Evolutionary conservation across 2,888 invertebrate species (phyloP), one percentile per base, ranked within the genome.

Genomic region (Platerodrilus igneus): DNA sequence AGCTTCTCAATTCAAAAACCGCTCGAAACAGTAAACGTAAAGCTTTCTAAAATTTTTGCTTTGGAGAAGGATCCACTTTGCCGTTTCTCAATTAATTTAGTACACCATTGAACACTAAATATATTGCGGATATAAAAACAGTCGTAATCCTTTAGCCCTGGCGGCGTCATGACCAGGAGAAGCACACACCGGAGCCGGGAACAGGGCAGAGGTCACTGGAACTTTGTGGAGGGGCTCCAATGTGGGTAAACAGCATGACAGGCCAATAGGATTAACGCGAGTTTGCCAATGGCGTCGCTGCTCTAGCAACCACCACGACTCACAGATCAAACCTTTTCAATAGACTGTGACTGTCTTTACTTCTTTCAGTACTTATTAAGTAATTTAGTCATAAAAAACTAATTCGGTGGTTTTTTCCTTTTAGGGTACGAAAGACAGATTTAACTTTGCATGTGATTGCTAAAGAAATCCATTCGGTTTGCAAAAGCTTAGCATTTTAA

Each of bases 261-360:
- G 56, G 49, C 55, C 55, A 55, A 55, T 55, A 57, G 58, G 58
- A 63, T 63, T 64, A 63, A 52, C 53, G 57, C 14, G 48, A 52
- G 50, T 52, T 58, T 53, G 50, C 64, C 64, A 59, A 59, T 59
- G 51, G 60, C 56, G 45, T 33, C 41, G 52, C 52, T 54, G 55
- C 57, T 51, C 48, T 45, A 39, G 51, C 61, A 60, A 53, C 60
- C 57, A 56, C 60, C 62, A 62, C 62, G 56, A 57, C 58, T 55
- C 58, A 56, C 56, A 57, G 53, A 57, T 59, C 59, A 59, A 57
- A 53, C 50, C 50, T 37, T 47, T 46, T 38, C n/a, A n/a, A n/a
- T 48, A 51, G 51, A 48, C 41, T 48, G 51, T 48, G 51, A 51
- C 46, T 29, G 11, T 30, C 30, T 28, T 18, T 14, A 18, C n/a